phyloP scores from a whole-genome alignment of 2,888 invertebrate species.

The Lasioglossum oenotherae region DNA sequence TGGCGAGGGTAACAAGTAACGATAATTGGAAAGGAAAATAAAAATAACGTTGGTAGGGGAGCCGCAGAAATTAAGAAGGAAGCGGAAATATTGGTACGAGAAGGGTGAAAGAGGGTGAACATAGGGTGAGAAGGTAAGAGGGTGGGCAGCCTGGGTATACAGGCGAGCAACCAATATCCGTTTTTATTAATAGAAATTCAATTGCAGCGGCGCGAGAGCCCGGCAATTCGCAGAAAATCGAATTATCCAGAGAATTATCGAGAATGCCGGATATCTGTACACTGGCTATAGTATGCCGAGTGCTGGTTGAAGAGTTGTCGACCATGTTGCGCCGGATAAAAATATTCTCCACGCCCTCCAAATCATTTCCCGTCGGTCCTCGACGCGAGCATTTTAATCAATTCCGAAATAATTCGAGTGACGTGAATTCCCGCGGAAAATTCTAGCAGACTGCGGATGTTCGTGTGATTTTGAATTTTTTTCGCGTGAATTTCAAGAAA shows the following conservation, averaged over 20 bases:
- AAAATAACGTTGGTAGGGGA: background rate
- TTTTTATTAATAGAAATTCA: conserved; percentile 81
- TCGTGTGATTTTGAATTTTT: too few relatives aligned
- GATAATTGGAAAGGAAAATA: conserved; percentile 44
- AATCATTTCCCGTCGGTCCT: background rate
- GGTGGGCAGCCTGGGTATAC: conserved; percentile 24
- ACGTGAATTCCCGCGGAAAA: too few relatives aligned
- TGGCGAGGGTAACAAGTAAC: conserved; percentile 22
- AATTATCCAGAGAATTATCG: conserved; percentile 81
- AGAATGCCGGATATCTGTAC: conserved; percentile 69
- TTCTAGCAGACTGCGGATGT: too few relatives aligned
- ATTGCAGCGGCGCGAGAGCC: conserved; percentile 76
- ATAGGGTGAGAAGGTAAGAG: conserved; percentile 9
- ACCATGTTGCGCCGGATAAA: conserved; percentile 40
- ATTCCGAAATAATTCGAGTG: background rate
- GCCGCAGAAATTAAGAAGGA: conserved; percentile 28
- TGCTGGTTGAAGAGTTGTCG: conserved; percentile 40
- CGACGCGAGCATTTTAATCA: background rate
- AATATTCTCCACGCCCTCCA: conserved; percentile 34
- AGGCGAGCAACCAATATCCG: conserved; percentile 73
- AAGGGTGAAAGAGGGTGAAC: conserved; percentile 27
- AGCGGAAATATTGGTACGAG: conserved; percentile 38
- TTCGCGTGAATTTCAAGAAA: too few relatives aligned
- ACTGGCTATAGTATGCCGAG: conserved; percentile 48
- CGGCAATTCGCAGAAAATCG: conserved; percentile 79